Conservation (phyloP, 1,140 invertebrate genomes). For the Anoplolepis gracilipes region DNA sequence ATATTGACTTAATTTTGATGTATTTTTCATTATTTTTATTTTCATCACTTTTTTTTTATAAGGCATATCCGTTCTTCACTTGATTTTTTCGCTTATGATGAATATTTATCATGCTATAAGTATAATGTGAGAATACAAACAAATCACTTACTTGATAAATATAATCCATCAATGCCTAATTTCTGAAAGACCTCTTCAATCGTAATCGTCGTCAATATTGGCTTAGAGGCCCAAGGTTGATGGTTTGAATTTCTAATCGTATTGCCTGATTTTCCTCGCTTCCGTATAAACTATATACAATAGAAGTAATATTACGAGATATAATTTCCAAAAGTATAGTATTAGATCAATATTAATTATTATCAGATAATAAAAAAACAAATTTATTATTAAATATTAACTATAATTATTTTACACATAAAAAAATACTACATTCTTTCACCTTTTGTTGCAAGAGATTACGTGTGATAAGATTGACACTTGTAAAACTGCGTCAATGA, state of each 20-base stretch:
- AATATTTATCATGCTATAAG: not conserved
- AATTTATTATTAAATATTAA: not conserved
- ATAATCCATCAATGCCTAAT: conserved; percentile 44
- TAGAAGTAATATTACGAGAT: not conserved
- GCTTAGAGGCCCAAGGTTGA: not conserved
- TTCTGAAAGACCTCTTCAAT: conserved; percentile 18
- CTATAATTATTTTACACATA: not conserved
- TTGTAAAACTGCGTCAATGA: not conserved
- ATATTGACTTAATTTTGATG: not conserved
- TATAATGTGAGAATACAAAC: conserved; percentile 14
- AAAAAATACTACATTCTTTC: not conserved
- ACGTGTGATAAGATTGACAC: not conserved
- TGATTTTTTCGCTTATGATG: not conserved
- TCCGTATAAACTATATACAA: conserved; percentile 1
- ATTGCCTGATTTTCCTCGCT: not conserved
- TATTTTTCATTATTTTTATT: not conserved
- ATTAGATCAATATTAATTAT: not conserved
- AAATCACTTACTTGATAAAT: conserved; percentile 28
- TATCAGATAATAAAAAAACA: not conserved
- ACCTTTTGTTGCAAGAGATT: too few species aligned
- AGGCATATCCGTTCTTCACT: not conserved
- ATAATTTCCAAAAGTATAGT: not conserved
- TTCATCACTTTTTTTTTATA: not conserved
- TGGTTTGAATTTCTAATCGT: conserved; percentile 36
- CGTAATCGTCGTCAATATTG: conserved; percentile 28